Percentiles rank a stretch among this genome's conserved stretches.
phyloP scores from a whole-genome alignment of 2,113 vertebrate genomes.

The Corydoras maculifer region DNA sequence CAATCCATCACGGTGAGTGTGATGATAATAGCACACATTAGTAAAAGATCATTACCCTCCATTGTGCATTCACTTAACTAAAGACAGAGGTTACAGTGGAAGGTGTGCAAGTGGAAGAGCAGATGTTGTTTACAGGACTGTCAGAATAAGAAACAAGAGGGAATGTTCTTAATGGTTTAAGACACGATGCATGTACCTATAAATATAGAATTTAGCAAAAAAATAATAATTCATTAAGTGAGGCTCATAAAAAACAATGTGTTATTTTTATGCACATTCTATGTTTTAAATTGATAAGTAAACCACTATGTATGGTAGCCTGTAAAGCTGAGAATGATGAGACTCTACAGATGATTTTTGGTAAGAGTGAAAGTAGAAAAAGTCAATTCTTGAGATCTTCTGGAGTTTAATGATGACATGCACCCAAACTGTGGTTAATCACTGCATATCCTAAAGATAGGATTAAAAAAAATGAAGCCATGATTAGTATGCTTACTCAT shows the following conservation, averaged over 20 bases:
- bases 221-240: no score
- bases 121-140: constrained; percentile 48
- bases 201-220: background rate
- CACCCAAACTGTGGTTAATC: constrained; percentile 53
- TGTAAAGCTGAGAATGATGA: background rate
- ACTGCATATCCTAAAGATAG: constrained; percentile 47
- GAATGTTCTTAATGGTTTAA: constrained; percentile 26
- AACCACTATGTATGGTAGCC: background rate
- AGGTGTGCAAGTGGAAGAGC: constrained; percentile 45
- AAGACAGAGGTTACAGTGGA: constrained; percentile 45
- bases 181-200: constrained; percentile 6
- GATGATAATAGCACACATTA: constrained; percentile 48
- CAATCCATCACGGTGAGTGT: constrained; percentile 45
- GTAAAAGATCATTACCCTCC: constrained; percentile 49
- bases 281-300: background rate
- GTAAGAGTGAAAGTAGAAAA: constrained; percentile 37
- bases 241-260: no score
- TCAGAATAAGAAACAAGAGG: constrained; percentile 38
- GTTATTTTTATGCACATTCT: background rate
- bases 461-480: constrained; percentile 52
- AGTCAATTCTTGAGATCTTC: constrained; percentile 53
- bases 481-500: constrained; percentile 61
- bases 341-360: constrained; percentile 25
- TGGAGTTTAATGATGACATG: constrained; percentile 60
- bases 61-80: constrained; percentile 49